phyloP scores from a whole-genome alignment of 2,888 invertebrate species.

The Orchestes rusci region DNA sequence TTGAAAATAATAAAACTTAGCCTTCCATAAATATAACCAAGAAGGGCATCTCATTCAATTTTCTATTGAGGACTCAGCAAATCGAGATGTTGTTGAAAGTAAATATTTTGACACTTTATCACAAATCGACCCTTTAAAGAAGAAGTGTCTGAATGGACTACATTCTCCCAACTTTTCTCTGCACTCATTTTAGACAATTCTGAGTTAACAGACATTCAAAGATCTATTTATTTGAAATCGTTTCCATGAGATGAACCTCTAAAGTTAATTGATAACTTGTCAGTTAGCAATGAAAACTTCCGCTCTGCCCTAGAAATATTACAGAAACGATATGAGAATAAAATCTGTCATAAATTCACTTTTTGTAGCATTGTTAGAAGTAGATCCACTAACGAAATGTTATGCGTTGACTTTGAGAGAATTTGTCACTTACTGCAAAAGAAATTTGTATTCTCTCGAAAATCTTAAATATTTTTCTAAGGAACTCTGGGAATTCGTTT shows the following conservation, averaged over 20 bases:
- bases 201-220: not conserved
- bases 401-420: constrained; percentile 4
- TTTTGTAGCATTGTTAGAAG: constrained; percentile 1
- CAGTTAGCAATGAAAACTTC: constrained; percentile 6
- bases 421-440: constrained; percentile 5
- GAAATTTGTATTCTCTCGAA: not conserved
- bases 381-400: constrained; percentile 5
- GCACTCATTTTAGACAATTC: constrained; percentile 1
- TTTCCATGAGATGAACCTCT: not conserved
- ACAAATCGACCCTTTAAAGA: not conserved
- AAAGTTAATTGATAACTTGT: not conserved
- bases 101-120: too few species aligned
- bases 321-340: constrained; percentile 7
- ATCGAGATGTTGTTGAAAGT: too few species aligned
- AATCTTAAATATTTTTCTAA: constrained; percentile 1
- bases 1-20: too few species aligned
- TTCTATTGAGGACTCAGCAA: too few species aligned
- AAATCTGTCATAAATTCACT: constrained; percentile 5
- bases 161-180: not conserved
- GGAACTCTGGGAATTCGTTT: constrained; percentile 1
- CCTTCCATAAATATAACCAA: too few species aligned
- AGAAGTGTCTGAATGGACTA: not conserved
- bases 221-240: constrained; percentile 1
- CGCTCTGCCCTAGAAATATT: constrained; percentile 9
- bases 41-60: too few species aligned